These are phyloP conservation scores for Antedon bifida DNA, from an alignment of 35 echinoderm and acorn worm species.

Conservation along the genomic window DNA sequence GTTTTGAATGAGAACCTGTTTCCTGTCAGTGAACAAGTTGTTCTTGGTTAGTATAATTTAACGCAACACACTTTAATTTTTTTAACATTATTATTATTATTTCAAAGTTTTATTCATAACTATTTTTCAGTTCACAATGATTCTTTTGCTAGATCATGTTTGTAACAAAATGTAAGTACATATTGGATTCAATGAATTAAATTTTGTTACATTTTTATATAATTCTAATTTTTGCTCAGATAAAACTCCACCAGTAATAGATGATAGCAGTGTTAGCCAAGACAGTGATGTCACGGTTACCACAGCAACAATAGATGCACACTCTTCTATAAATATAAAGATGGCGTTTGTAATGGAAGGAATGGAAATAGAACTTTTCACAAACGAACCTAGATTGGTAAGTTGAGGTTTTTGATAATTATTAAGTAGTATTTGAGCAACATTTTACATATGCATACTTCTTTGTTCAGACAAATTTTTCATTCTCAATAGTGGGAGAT, in stretches of 20 bases:
- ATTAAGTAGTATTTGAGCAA: too few species aligned
- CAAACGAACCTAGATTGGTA: slow-evolving; percentile 93
- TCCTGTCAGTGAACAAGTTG: slow-evolving; percentile 17
- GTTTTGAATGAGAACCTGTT: slow-evolving; percentile 67
- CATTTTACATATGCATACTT: too few species aligned
- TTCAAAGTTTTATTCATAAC: background rate
- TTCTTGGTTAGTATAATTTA: background rate
- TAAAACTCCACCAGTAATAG: background rate
- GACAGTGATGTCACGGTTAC: slow-evolving; percentile 5
- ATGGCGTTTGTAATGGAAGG: slow-evolving; percentile 78
- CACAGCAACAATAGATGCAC: background rate
- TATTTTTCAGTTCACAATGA: background rate
- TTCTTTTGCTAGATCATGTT: too few species aligned
- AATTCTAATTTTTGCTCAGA: background rate
- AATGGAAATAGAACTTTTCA: slow-evolving; percentile 61
- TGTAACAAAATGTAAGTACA: too few species aligned
- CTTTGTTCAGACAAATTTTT: too few species aligned
- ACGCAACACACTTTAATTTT: too few species aligned
- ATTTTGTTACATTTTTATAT: background rate
- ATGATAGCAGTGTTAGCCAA: background rate
- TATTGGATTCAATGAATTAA: too few species aligned
- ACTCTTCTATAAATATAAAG: slow-evolving; percentile 24
- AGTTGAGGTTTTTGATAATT: slow-evolving; percentile 5
- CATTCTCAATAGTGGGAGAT: too few species aligned
- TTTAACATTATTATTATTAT: background rate